These are phyloP conservation scores for Alcedo atthis DNA, from an alignment of 2,797 vertebrate species.

Conservation along the genomic window DNA sequence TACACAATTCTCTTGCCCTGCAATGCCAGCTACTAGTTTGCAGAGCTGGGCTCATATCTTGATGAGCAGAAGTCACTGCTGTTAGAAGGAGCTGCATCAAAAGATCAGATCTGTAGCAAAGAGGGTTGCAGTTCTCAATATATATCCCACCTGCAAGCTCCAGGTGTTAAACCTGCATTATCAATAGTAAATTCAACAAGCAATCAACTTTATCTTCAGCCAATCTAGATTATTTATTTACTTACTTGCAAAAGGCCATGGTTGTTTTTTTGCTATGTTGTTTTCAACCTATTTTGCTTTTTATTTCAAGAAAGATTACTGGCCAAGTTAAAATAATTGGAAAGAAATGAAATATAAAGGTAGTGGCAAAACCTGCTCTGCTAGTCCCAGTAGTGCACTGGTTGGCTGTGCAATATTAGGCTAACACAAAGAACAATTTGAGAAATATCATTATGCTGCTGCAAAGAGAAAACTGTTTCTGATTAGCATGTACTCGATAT, in stretches of 20 bases:
- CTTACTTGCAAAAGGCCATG: neutral
- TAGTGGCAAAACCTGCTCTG: neutral
- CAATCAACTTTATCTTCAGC: neutral
- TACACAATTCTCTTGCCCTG: neutral
- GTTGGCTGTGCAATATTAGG: neutral
- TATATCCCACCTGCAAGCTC: neutral
- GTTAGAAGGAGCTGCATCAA: neutral
- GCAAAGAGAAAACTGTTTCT: conserved; percentile 31
- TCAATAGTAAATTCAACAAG: neutral
- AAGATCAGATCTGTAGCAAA: neutral
- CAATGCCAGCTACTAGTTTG: neutral
- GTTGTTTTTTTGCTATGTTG: fast-evolving
- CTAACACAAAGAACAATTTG: conserved; percentile 18
- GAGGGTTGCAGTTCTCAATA: neutral
- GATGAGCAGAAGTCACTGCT: neutral
- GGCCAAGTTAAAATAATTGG: neutral
- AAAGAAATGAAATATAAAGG: neutral
- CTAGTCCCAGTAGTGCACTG: neutral
- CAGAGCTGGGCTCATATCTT: neutral
- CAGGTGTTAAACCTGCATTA: neutral
- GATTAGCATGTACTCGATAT: conserved; percentile 21
- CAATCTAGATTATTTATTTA: neutral
- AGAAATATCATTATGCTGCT: neutral
- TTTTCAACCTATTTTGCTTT: neutral
- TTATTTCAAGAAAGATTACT: neutral